Evolutionary conservation across 2,797 vertebrate genomes (phyloP).

Genomic region (Coendou prehensilis): DNA sequence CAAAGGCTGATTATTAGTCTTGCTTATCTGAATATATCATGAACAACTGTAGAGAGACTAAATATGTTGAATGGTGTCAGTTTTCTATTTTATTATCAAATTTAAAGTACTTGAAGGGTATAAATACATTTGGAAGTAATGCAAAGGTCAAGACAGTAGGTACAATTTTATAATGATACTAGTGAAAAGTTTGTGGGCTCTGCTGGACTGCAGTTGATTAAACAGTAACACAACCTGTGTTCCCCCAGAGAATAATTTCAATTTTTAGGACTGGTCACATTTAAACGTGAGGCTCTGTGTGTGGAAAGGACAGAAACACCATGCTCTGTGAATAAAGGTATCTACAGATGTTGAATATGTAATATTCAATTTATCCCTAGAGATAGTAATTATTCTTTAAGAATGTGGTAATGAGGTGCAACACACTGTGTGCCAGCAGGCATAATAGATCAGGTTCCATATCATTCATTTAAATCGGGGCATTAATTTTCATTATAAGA

Average conservation of each 20-base stretch:
- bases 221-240: neutral
- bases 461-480: slow-evolving; percentile 72
- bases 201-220: neutral
- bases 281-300: neutral
- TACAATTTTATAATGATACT: neutral
- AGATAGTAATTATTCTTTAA: slow-evolving; percentile 80
- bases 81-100: slow-evolving; percentile 20
- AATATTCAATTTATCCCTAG: slow-evolving; percentile 63
- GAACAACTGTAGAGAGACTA: neutral
- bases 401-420: slow-evolving; percentile 78
- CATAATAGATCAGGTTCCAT: slow-evolving; percentile 56
- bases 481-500: slow-evolving; percentile 72
- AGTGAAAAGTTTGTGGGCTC: neutral
- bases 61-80: neutral
- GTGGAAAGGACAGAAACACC: slow-evolving; percentile 58
- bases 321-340: slow-evolving; percentile 68
- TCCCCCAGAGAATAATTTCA: slow-evolving; percentile 1
- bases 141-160: neutral
- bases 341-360: slow-evolving; percentile 46
- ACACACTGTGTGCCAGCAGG: slow-evolving; percentile 57
- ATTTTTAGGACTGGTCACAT: slow-evolving; percentile 37
- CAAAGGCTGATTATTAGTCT: neutral
- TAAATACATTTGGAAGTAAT: slow-evolving; percentile 16
- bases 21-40: neutral
- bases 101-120: neutral